Conservation (phyloP, 2,113 vertebrate genomes). For the Gymnobelideus leadbeateri region DNA sequence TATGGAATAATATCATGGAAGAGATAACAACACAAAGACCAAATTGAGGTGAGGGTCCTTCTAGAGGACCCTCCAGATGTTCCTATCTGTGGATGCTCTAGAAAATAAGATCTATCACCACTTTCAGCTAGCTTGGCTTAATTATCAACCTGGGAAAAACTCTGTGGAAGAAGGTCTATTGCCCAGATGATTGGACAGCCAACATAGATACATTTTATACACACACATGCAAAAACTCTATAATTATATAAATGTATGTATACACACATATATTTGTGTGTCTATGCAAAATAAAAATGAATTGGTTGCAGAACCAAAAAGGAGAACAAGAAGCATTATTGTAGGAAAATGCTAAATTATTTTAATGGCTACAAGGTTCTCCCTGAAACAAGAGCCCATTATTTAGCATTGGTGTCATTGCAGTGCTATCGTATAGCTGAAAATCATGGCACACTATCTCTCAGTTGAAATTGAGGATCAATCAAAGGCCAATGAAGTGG, state of each 20-base stretch:
- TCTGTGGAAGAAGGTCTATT: background rate
- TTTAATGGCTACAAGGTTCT: background rate
- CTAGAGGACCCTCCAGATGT: background rate
- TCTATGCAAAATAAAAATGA: background rate
- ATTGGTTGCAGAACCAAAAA: background rate
- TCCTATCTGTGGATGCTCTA: background rate
- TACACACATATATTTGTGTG: background rate
- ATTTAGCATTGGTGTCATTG: background rate
- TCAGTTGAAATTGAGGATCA: background rate
- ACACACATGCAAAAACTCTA: background rate
- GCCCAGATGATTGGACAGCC: background rate
- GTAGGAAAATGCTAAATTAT: background rate
- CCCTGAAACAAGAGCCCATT: background rate
- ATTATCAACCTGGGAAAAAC: background rate
- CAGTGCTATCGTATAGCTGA: background rate
- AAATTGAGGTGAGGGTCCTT: background rate
- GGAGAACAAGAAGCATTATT: background rate
- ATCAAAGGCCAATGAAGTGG: background rate
- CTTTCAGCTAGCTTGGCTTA: background rate
- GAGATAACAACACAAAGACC: background rate
- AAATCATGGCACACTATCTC: background rate
- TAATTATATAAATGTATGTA: background rate
- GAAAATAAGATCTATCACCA: background rate
- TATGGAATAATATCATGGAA: background rate
- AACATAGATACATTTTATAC: background rate